Conservation (phyloP, 2,888 invertebrate species). For the Sericinus montela region DNA sequence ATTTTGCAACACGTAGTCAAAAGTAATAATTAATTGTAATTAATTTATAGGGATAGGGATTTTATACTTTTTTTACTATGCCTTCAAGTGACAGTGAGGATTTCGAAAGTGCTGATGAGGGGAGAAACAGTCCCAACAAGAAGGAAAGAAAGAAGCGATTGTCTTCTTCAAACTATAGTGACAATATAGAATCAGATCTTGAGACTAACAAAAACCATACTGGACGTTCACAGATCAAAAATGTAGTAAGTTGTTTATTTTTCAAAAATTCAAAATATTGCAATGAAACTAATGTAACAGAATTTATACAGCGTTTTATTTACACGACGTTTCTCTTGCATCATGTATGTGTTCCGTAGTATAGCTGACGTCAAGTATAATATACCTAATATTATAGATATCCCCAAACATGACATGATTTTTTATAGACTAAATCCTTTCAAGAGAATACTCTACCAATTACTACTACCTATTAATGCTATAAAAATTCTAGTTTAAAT, state of each 20-base stretch:
- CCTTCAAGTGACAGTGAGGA: slow-evolving; percentile 86
- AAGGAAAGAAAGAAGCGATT: slow-evolving; percentile 56
- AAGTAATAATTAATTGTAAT: not conserved
- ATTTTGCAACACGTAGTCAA: slow-evolving; percentile 28
- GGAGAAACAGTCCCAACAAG: slow-evolving; percentile 55
- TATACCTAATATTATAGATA: too few relatives aligned
- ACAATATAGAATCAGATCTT: slow-evolving; percentile 49
- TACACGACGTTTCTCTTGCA: too few relatives aligned
- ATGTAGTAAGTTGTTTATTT: slow-evolving; percentile 21
- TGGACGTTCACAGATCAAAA: slow-evolving; percentile 19
- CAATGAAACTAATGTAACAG: too few relatives aligned
- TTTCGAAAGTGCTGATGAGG: slow-evolving; percentile 89
- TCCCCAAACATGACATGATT: too few relatives aligned
- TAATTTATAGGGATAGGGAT: not conserved
- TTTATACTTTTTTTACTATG: slow-evolving; percentile 54
- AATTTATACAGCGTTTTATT: too few relatives aligned
- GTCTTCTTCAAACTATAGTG: slow-evolving; percentile 65
- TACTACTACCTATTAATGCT: too few relatives aligned
- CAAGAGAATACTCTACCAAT: too few relatives aligned
- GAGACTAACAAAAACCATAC: slow-evolving; percentile 30
- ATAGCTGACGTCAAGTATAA: too few relatives aligned
- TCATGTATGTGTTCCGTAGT: too few relatives aligned
- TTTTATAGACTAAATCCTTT: too few relatives aligned
- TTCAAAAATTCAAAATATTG: too few relatives aligned
- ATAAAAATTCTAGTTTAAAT: too few relatives aligned